Base-by-base conservation (phyloP, 1,140 invertebrate species). In the Aphaenogaster rudis region DNA sequence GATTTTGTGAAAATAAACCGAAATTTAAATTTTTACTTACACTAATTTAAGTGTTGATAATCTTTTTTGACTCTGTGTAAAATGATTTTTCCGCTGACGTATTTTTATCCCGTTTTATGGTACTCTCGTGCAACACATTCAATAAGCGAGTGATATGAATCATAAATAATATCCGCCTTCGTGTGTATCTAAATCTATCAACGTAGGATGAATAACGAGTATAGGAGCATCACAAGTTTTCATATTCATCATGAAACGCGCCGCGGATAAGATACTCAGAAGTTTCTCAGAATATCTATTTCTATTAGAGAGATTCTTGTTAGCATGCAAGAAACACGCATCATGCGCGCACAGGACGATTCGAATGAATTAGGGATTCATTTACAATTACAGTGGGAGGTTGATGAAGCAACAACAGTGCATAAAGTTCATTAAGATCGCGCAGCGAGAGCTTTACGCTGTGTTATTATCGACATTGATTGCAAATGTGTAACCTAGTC, bases 321-420 rank as follows among this genome's bases (percentile, higher is more conserved):
- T 90, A 84, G 74, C 77, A 57, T 48, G 21, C 36, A 28, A 88
- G 86, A 63, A 80, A 69, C 61, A 48, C 86, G 69, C 50, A 52
- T 45, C 13, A 15, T n/a, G 48, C 28, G 3, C 8, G 28, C 54
- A 7, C n/a, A 28, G 57, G 33, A 36, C 74, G 88, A 76, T 85
- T 71, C 61, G 80, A 79, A 74, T 66, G 85, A 90, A 91, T 91
- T 91, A 90, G 88, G 78, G 77, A 74, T 59, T 86, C 72, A 88
- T 91, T 90, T 91, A 86, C 90, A 90, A 91, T 90, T 88, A 90
- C 82, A 90, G 78, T 90, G 81, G 81, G 82, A 88, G 71, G 77
- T 88, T 91, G 87, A 91, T 91, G 90, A 88, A 90, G 90, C 80
- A 90, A 91, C 85, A 90, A 90, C 86, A 78, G 89, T 86, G 79